Evolutionary conservation across 2,797 vertebrate species (phyloP).

Genomic region (Notamacropus eugenii): DNA sequence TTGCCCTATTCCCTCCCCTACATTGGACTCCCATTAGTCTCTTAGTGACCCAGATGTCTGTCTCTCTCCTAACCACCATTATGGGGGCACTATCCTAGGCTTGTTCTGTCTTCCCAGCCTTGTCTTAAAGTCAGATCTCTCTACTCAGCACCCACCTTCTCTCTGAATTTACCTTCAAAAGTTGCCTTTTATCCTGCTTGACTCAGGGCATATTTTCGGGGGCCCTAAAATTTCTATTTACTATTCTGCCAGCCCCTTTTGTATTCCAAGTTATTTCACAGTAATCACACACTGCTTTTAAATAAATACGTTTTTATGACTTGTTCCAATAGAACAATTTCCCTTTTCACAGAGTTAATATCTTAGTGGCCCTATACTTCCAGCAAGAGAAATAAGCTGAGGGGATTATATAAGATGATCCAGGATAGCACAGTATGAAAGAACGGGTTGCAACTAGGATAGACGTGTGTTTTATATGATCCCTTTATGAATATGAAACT

Average conservation of each 20-base stretch:
- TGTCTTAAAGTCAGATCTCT: neutral
- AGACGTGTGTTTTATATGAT: conserved; percentile 45
- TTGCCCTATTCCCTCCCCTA: neutral
- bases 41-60: neutral
- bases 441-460: neutral
- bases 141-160: neutral
- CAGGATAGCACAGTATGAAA: conserved; percentile 38
- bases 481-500: conserved; percentile 32
- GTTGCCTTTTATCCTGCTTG: neutral
- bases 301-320: conserved; percentile 31
- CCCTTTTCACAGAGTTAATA: conserved; percentile 47
- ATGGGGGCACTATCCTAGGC: neutral
- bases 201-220: neutral
- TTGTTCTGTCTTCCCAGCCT: neutral
- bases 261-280: conserved; percentile 43
- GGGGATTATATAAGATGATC: conserved; percentile 25
- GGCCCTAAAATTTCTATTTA: neutral
- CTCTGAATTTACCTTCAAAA: neutral
- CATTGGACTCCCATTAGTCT: neutral
- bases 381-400: neutral
- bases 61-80: neutral
- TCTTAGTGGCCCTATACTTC: neutral
- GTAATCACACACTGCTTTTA: conserved; percentile 9
- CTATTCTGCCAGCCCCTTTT: conserved; percentile 14
- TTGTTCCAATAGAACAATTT: conserved; percentile 7